A percentile compares a stretch with the other conserved stretches of the same genome.
Evolutionary conservation across 2,113 vertebrate genomes (phyloP).

Genomic region (Gobius niger): DNA sequence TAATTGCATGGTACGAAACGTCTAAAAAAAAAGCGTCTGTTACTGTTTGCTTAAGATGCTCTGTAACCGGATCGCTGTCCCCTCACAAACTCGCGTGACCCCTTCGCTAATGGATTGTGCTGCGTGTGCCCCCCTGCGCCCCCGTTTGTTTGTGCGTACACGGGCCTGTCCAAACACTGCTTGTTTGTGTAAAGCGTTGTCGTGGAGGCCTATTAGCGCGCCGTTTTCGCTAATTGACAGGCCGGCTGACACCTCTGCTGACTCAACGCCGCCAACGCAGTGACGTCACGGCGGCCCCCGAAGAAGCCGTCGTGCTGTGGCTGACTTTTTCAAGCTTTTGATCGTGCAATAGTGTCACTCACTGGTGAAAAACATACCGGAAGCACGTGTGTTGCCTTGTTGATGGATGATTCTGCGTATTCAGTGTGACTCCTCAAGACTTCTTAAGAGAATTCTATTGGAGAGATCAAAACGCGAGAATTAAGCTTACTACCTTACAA

Average conservation of each 20-base stretch:
- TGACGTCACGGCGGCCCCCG: slow-evolving; percentile 32
- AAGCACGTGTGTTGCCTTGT: too few relatives aligned
- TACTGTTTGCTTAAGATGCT: neutral
- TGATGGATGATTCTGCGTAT: too few relatives aligned
- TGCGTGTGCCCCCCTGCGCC: slow-evolving; percentile 6
- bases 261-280: slow-evolving; percentile 20
- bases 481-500: too few relatives aligned
- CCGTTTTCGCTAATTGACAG: slow-evolving; percentile 47
- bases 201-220: slow-evolving; percentile 27
- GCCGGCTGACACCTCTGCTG: slow-evolving; percentile 40
- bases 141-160: slow-evolving; percentile 43
- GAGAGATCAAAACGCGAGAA: too few relatives aligned
- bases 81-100: neutral
- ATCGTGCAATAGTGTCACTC: too few relatives aligned
- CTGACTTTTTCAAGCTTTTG: too few relatives aligned
- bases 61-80: neutral
- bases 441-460: too few relatives aligned
- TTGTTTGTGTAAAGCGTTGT: slow-evolving; percentile 37
- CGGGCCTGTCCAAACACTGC: slow-evolving; percentile 38
- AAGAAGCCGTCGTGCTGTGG: too few relatives aligned
- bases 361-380: too few relatives aligned
- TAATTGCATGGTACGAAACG: too few relatives aligned
- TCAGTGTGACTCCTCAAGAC: too few relatives aligned
- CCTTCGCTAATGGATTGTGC: slow-evolving; percentile 19
- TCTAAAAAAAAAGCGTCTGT: too few relatives aligned